A percentile compares a stretch with the other conserved stretches of the same genome.
Conservation (phyloP, 2,797 vertebrate species). For the Myiotriccus ornatus region DNA sequence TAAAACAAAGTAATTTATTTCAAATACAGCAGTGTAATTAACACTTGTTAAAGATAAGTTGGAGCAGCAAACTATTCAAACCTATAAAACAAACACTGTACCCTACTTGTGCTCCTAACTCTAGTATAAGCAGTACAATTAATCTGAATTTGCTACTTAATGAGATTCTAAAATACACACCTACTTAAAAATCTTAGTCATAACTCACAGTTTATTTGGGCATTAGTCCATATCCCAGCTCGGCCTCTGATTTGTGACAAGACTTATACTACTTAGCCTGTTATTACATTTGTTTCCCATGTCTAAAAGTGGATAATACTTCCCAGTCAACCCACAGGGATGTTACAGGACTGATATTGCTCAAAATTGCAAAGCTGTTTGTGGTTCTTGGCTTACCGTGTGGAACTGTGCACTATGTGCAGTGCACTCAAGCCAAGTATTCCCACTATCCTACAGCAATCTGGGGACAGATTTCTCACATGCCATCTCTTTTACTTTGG, state of each 20-base stretch:
- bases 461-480: background rate
- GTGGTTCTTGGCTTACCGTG: background rate
- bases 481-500: background rate
- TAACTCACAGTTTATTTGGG: background rate
- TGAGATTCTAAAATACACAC: background rate
- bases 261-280: background rate
- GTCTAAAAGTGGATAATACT: background rate
- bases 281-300: background rate
- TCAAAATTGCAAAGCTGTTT: background rate
- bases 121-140: background rate
- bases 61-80: background rate
- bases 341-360: background rate
- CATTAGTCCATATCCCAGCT: background rate
- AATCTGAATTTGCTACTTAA: background rate
- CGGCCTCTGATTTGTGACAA: background rate
- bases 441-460: background rate
- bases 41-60: background rate
- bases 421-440: background rate
- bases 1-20: background rate
- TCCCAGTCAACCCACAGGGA: background rate
- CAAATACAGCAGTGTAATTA: background rate
- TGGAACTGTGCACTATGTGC: background rate
- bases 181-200: background rate
- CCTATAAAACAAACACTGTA: background rate
- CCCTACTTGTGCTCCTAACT: background rate